phyloP scores from a whole-genome alignment of 2,797 vertebrate genomes.

The Lateolabrax maculatus region DNA sequence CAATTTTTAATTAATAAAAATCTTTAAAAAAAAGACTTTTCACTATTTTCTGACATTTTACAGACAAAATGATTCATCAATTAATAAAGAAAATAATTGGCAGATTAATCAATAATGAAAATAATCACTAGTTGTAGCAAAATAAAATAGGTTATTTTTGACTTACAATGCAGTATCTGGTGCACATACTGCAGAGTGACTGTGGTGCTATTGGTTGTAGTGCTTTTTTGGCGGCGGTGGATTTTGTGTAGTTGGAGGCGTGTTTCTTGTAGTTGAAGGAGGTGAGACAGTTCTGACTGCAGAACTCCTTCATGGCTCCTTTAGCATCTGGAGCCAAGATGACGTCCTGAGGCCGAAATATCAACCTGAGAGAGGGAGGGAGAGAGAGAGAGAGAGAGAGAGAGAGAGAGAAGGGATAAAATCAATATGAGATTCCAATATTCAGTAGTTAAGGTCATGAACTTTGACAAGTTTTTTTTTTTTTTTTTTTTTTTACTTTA shows the following conservation, averaged over 20 bases:
- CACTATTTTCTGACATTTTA: neutral
- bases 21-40: too few relatives aligned
- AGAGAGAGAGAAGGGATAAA: neutral
- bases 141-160: neutral
- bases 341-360: slow-evolving; percentile 92
- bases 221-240: slow-evolving; percentile 13
- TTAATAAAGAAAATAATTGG: neutral
- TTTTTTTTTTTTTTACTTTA: too few relatives aligned
- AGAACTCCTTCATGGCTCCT: slow-evolving; percentile 92
- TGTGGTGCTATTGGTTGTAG: slow-evolving; percentile 69
- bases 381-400: too few relatives aligned
- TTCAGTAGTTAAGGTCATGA: neutral
- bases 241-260: slow-evolving; percentile 78
- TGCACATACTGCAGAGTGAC: slow-evolving; percentile 92
- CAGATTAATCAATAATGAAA: neutral
- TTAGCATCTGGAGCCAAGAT: slow-evolving; percentile 91
- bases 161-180: slow-evolving; percentile 90
- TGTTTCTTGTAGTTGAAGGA: slow-evolving; percentile 88
- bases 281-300: slow-evolving; percentile 92
- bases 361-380: slow-evolving; percentile 84
- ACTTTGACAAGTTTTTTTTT: too few relatives aligned
- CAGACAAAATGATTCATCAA: neutral
- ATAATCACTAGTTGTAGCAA: neutral
- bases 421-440: neutral
- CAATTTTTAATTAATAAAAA: neutral